Percentiles rank a stretch among this genome's conserved stretches.
Evolutionary conservation across 2,888 invertebrate species (phyloP).

Genomic region (Sceliomorpha sp.): DNA sequence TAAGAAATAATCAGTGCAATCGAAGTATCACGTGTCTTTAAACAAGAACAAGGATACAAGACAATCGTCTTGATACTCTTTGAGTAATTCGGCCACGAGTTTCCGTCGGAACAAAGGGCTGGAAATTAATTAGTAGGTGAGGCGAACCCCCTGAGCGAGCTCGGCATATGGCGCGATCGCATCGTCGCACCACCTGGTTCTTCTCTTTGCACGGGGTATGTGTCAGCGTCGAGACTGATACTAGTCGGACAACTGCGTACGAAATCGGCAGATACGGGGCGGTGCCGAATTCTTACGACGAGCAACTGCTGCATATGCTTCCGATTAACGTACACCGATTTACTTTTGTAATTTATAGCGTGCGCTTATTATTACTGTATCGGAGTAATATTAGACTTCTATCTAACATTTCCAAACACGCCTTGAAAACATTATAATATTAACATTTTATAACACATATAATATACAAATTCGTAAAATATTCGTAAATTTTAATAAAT

Average conservation of each 20-base stretch:
- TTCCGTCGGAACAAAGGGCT: slow-evolving; percentile 75
- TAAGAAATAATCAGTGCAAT: too few species aligned
- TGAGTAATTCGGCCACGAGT: slow-evolving; percentile 60
- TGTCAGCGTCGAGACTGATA: slow-evolving; percentile 28
- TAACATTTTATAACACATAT: too few species aligned
- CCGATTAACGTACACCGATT: not conserved
- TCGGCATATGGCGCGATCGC: slow-evolving; percentile 78
- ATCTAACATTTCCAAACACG: too few species aligned
- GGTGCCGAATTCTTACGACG: not conserved
- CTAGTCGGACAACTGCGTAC: slow-evolving; percentile 28
- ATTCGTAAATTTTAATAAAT: too few species aligned
- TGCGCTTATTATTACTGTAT: too few species aligned
- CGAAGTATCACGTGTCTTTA: slow-evolving; percentile 9
- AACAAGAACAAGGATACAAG: slow-evolving; percentile 27
- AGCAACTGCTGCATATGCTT: slow-evolving; percentile 1
- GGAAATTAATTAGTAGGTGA: slow-evolving; percentile 76
- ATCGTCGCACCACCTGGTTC: slow-evolving; percentile 71
- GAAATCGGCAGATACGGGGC: slow-evolving; percentile 8
- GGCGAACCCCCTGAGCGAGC: slow-evolving; percentile 69
- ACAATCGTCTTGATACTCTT: slow-evolving; percentile 25
- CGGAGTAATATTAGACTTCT: too few species aligned
- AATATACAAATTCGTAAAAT: too few species aligned
- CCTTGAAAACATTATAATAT: too few species aligned
- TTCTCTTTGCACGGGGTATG: slow-evolving; percentile 53
- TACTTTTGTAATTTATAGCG: too few species aligned